phyloP scores from a whole-genome alignment of 2,888 invertebrate species.

The Thysanoteuthis rhombus region DNA sequence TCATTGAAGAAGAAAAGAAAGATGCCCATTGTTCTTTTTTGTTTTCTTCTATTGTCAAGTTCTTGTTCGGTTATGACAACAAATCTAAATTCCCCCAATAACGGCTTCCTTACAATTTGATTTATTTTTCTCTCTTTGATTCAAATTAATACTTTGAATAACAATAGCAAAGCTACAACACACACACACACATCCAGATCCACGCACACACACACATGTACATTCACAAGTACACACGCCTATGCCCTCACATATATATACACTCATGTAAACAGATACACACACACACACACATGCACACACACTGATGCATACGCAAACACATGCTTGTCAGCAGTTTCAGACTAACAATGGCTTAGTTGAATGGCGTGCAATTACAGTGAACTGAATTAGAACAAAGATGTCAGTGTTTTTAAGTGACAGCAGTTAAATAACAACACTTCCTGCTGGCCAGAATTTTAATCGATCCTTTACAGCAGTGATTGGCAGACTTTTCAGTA shows the following conservation, averaged over 20 bases:
- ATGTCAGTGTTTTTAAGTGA: neutral
- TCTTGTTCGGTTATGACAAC: neutral
- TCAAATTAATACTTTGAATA: neutral
- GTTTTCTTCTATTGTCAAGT: neutral
- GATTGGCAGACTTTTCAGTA: no score
- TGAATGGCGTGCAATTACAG: neutral
- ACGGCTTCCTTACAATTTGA: neutral
- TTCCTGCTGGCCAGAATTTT: neutral
- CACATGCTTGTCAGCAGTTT: neutral
- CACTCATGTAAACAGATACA: no score
- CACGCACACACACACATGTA: no score
- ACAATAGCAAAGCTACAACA: neutral
- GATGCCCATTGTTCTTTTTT: neutral
- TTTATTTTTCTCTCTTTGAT: neutral
- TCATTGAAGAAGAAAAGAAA: neutral
- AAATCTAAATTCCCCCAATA: neutral
- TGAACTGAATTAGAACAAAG: slow-evolving; percentile 12
- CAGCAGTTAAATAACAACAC: neutral
- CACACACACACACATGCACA: no score
- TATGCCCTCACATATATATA: no score
- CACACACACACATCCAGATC: no score
- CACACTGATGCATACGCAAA: neutral
- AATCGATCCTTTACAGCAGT: neutral
- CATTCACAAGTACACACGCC: no score
- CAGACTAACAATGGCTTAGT: neutral